A percentile compares a stretch with the other conserved stretches of the same genome.
Evolutionary conservation across 2,113 vertebrate species (phyloP).

Genomic region (Ceyx cyanopectus): DNA sequence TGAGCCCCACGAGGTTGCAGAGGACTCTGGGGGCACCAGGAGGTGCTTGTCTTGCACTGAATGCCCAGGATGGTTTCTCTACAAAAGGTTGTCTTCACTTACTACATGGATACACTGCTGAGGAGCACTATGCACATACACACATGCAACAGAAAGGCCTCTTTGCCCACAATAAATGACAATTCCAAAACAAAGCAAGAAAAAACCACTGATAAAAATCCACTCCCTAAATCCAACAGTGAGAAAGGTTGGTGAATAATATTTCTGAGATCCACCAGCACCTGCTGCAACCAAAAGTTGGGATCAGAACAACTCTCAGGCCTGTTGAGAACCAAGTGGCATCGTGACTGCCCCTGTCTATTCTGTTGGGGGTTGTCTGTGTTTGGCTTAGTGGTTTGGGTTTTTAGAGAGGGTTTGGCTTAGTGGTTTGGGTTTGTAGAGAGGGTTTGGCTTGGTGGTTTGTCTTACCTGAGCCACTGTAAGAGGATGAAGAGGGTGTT

Average conservation of each 20-base stretch:
- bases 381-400: not conserved
- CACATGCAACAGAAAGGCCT: not conserved
- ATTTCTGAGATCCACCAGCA: not conserved
- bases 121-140: not conserved
- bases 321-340: not conserved
- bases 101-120: not conserved
- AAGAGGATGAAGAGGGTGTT: slow-evolving; percentile 83
- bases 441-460: accelerated
- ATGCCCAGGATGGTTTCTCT: not conserved
- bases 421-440: not conserved
- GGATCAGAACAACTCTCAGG: not conserved
- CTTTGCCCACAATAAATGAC: not conserved
- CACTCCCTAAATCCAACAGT: not conserved
- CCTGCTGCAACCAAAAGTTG: not conserved
- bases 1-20: accelerated
- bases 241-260: not conserved
- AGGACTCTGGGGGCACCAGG: not conserved
- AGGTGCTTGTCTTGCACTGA: not conserved
- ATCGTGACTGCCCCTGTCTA: accelerated
- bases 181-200: not conserved
- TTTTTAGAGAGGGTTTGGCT: accelerated
- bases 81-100: not conserved
- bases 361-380: not conserved
- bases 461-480: slow-evolving; percentile 78
- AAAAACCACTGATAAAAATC: not conserved